Evolutionary conservation across 2,113 vertebrate species (phyloP).

Genomic region (Pristiophorus japonicus): DNA sequence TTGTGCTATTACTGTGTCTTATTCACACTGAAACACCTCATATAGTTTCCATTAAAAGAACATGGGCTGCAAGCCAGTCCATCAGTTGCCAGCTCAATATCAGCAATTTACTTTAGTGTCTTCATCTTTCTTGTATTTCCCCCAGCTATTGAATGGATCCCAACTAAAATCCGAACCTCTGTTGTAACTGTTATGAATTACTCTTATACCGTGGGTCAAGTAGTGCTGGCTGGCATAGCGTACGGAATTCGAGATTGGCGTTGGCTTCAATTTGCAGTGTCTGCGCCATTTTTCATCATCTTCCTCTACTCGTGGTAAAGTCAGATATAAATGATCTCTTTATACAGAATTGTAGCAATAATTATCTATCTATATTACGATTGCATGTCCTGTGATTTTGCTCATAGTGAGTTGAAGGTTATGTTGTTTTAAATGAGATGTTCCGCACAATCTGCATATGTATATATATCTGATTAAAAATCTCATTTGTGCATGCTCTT

Average conservation of each 20-base stretch:
- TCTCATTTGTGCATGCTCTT: too few relatives aligned
- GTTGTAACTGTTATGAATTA: conserved; percentile 70
- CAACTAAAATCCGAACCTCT: conserved; percentile 66
- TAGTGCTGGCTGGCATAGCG: conserved; percentile 74
- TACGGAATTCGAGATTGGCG: conserved; percentile 79
- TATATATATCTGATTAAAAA: too few relatives aligned
- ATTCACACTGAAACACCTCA: too few relatives aligned
- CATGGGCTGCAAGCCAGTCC: too few relatives aligned
- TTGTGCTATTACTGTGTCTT: too few relatives aligned
- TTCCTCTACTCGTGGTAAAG: conserved; percentile 79
- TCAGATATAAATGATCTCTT: neutral
- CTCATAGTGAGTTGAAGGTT: too few relatives aligned
- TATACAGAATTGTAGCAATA: neutral
- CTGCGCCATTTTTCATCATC: conserved; percentile 64
- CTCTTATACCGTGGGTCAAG: conserved; percentile 76
- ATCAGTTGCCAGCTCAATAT: too few relatives aligned
- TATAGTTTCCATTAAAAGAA: too few relatives aligned
- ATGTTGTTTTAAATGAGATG: too few relatives aligned
- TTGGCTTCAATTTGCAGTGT: conserved; percentile 72
- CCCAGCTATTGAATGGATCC: conserved; percentile 86
- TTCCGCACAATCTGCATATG: too few relatives aligned
- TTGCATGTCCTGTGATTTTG: too few relatives aligned
- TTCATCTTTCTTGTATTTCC: neutral
- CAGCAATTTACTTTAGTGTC: neutral
- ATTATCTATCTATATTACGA: too few relatives aligned